Evolutionary conservation across 2,888 invertebrate species (phyloP), one percentile per base, ranked within the genome.

Genomic region (Eupithecia centaureata): DNA sequence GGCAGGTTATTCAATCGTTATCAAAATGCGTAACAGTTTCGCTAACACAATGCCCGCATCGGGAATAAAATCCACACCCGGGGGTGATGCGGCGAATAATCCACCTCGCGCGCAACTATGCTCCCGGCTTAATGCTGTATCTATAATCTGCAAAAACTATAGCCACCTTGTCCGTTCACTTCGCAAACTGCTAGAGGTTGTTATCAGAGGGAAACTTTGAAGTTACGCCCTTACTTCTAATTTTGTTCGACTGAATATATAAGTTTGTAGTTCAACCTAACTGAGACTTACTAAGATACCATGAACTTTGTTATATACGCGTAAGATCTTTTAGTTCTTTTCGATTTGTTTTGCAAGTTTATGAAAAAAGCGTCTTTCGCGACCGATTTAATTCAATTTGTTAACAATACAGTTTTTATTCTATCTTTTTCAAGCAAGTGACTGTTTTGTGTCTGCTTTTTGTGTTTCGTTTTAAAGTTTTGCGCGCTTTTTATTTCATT

Each of bases 61-160:
- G 77, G 80, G 82, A 82, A 82, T 80, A 76, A 83, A 86, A 81
- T 82, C 82, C 79, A 70, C 82, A 79, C 81, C 86, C 86, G 82
- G 85, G 47, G 83, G 82, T 89, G 90, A 89, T 89, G 90, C 77
- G 88, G 89, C 91, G 88, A 79, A 80, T 91, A 91, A 92, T 91
- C 90, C 90, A 86, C 83, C 85, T 90, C 91, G 87, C 47, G 89
- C 89, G 89, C 86, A 85, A 82, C 80, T 65, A 79, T 83, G 77
- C 82, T 80, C 68, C 68, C 70, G 76, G 81, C 78, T n/a, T n/a
- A 85, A 85, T 89, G 86, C 85, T 75, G 84, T 87, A 83, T 76
- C 79, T 82, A 82, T 90, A 90, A 91, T 89, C 91, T 82, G 88
- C 91, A 91, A 91, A 92, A 91, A 91, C 86, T 82, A 82, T 47